These are phyloP conservation scores for Oscheius sp. DNA, from an alignment of 2,888 invertebrate species.

Conservation along the genomic window DNA sequence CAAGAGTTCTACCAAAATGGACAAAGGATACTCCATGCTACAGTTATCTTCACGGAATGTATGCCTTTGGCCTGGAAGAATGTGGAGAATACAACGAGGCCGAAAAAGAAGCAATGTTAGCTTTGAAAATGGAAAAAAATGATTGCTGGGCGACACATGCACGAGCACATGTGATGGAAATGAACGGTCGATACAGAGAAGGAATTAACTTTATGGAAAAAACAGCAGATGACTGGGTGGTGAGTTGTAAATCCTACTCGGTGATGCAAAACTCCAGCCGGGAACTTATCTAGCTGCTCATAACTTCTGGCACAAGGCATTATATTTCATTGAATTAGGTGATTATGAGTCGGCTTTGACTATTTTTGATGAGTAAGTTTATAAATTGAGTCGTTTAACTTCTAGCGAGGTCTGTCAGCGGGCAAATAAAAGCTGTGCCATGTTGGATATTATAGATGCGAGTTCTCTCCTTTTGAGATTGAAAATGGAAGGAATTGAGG, in stretches of 20 bases:
- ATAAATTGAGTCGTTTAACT: neutral
- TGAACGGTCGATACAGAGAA: constrained; percentile 71
- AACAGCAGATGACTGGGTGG: constrained; percentile 73
- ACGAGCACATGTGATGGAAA: constrained; percentile 73
- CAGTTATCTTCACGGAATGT: constrained; percentile 74
- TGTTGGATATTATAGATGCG: constrained; percentile 73
- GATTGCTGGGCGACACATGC: constrained; percentile 75
- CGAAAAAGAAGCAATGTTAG: constrained; percentile 71
- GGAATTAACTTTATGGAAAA: constrained; percentile 72
- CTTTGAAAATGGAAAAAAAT: constrained; percentile 71
- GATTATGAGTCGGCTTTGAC: constrained; percentile 71
- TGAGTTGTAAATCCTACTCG: constrained; percentile 55
- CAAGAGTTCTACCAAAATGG: constrained; percentile 73
- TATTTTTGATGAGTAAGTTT: neutral
- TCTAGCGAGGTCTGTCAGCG: constrained; percentile 47
- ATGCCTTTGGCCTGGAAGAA: constrained; percentile 74
- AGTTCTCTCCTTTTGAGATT: constrained; percentile 73
- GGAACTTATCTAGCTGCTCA: constrained; percentile 73
- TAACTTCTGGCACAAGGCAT: constrained; percentile 74
- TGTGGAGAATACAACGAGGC: constrained; percentile 71
- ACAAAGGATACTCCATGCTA: constrained; percentile 71
- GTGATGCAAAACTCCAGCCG: constrained; percentile 18
- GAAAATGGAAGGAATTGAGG: constrained; percentile 72
- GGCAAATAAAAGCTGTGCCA: no score
- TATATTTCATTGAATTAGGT: constrained; percentile 73